phyloP scores from a whole-genome alignment of 2,113 vertebrate species.

The Tragelaphus scriptus region DNA sequence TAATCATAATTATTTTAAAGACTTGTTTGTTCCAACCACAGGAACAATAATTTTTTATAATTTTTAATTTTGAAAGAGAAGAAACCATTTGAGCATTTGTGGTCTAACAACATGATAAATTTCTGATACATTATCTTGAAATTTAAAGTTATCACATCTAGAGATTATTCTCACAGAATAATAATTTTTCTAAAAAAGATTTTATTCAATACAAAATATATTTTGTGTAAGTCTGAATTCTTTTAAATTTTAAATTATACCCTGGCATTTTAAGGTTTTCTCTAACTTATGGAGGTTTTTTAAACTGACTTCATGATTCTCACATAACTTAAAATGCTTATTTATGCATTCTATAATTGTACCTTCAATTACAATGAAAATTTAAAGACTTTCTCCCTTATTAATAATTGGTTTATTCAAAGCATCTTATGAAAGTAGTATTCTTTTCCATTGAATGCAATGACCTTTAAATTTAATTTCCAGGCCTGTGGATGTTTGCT shows the following conservation, averaged over 20 bases:
- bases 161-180: not conserved
- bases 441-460: not conserved
- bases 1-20: not conserved
- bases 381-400: not conserved
- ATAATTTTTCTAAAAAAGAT: not conserved
- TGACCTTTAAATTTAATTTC: constrained; percentile 45
- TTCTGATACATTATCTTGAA: constrained; percentile 5
- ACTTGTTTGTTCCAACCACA: not conserved
- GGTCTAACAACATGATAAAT: not conserved
- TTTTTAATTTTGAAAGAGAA: not conserved
- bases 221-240: not conserved
- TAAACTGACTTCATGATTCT: not conserved
- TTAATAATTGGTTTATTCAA: not conserved
- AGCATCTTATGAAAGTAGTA: not conserved
- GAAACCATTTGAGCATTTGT: not conserved
- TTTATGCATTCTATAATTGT: not conserved
- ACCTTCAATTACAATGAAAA: not conserved
- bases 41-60: not conserved
- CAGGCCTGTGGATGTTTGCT: constrained; percentile 17
- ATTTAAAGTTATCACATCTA: not conserved
- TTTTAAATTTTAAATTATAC: not conserved
- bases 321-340: not conserved
- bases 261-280: not conserved
- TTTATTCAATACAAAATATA: not conserved
- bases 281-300: not conserved